Base-by-base conservation (phyloP, 2,113 vertebrate genomes). In the Empidonax traillii region DNA sequence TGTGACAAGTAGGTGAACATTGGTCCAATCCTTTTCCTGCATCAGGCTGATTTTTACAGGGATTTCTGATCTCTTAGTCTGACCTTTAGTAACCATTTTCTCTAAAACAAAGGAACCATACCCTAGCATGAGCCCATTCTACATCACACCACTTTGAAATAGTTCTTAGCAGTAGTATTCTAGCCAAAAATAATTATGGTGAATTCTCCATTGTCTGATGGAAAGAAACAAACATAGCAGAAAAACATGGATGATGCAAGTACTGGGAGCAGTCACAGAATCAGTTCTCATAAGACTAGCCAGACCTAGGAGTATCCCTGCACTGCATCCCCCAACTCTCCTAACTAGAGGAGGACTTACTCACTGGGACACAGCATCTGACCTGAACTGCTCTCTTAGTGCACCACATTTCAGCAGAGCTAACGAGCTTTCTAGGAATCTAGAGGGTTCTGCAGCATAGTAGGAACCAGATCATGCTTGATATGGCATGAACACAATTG, bases 361-460 rank as follows among this genome's bases (percentile, higher is more conserved):
- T 94, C 63, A 85, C 76, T 92, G 85, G 83, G 44, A 46, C 44
- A 44, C 52, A 59, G 59, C 5, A 6, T 24, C 25, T 0, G 0
- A 59, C 78, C 69, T 79, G 75, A 82, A 41, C 39, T 74, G 63
- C n/a, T 89, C 25, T 53, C 41, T 43, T 44, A 75, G 56, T 28
- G 5, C 35, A 71, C 21, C 46, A 30, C 33, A 58, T 94, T 97
- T 87, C 94, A 94, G 88, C 43, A 88, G 67, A 88, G 59, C 67
- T 88, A 76, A 72, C 13, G 92, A 80, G 59, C 65, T 92, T 94
- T 94, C 83, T 94, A 96, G 76, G 94, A 96, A 95, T 63, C 21
- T 19, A 46, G 33, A 74, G 35, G 30, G 23, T 33, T 92, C 59
- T 77, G 47, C 68, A 84, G 25, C 63, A 55, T 19, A 67, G 63